Evolutionary conservation across 2,797 vertebrate genomes (phyloP), one percentile per base, ranked within the genome.

Genomic region (Sylvilagus floridanus): DNA sequence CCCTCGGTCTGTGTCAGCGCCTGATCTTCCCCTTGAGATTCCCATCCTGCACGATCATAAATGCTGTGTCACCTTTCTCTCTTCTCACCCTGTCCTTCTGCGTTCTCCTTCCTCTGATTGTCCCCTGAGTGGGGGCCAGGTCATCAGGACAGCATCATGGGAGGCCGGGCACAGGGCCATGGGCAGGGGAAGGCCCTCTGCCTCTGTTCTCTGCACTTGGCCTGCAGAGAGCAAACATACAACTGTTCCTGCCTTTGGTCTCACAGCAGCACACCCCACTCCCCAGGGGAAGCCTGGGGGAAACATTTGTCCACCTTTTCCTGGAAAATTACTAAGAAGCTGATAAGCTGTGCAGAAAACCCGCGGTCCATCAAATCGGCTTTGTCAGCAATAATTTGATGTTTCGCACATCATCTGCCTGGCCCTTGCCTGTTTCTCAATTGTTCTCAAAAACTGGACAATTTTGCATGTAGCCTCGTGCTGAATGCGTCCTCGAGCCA

Each of bases 401-500:
- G 47, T 42, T 93, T 76, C 42, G 21, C 79, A 75, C 14, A 42
- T 84, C 17, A 28, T 76, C 75, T 69, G 22, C 47, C 87, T 77
- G 90, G 93, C 84, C 57, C 35, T 86, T 11, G 13, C 69, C 71
- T 69, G 5, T 78, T 69, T 94, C 42, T 62, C 17, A 37, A 28
- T 85, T 88, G 22, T 68, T 95, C 65, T 63, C 54, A 71, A 63
- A 63, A 72, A 84, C 91, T 94, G 92, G 88, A 93, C 89, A 90
- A 68, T 42, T 42, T 9, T 42, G 42, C 42, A 42, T 16, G 50
- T 35, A 83, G 65, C 7, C 26, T 86, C 47, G 85, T 22, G 30
- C 83, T 90, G 85, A 72, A 28, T 68, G 12, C 37, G 66, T 91
- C 90, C 73, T 95, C 71, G 62, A 72, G 69, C 60, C 52, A 30